A percentile compares a stretch with the other conserved stretches of the same genome.
Conservation (phyloP, 2,113 vertebrate genomes). For the Glaucidium brasilianum region DNA sequence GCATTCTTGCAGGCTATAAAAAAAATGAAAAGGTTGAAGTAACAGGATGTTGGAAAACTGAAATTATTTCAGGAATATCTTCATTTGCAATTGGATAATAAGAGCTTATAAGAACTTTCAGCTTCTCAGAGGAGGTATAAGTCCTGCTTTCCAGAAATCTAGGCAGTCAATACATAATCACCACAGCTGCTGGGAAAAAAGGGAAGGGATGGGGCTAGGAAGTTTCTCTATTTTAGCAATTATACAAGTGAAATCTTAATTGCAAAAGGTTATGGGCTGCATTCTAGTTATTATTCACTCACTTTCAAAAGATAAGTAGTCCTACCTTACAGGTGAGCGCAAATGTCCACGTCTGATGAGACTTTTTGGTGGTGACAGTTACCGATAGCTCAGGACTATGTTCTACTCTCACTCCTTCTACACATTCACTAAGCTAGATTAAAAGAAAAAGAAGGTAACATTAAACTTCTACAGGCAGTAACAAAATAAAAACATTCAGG, state of each 20-base stretch:
- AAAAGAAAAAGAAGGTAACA: slow-evolving; percentile 9
- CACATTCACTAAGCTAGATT: slow-evolving; percentile 89
- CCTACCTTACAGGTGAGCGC: slow-evolving; percentile 96
- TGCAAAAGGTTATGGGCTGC: background rate
- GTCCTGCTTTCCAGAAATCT: background rate
- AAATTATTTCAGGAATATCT: background rate
- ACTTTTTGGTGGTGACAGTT: slow-evolving; percentile 95
- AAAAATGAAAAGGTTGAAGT: slow-evolving; percentile 42
- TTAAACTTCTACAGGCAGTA: background rate
- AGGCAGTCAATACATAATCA: background rate
- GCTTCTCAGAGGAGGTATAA: background rate
- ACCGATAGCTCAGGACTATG: slow-evolving; percentile 90
- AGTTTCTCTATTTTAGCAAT: background rate
- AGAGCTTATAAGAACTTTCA: background rate
- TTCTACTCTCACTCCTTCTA: slow-evolving; percentile 93
- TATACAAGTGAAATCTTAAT: background rate
- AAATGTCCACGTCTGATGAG: slow-evolving; percentile 94
- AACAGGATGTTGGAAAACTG: background rate
- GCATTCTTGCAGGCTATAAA: slow-evolving; percentile 88
- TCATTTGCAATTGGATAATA: background rate
- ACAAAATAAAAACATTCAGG: background rate
- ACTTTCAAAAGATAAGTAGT: background rate
- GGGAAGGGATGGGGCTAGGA: background rate
- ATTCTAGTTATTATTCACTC: background rate
- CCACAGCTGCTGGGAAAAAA: background rate